Conservation (phyloP, 1,140 invertebrate species). For the Zaprionus africanus region DNA sequence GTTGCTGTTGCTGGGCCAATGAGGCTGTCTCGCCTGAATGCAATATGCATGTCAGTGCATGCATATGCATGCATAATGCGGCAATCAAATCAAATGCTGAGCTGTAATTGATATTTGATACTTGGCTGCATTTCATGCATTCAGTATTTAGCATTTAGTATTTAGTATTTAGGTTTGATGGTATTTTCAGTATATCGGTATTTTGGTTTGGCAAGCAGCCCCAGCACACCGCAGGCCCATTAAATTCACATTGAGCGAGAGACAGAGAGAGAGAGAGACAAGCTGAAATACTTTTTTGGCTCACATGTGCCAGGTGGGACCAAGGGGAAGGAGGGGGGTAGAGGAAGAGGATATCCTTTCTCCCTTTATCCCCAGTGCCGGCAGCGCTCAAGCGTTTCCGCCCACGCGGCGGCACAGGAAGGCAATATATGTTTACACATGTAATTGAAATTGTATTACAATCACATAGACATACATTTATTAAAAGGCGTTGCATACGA, state of each 20-base stretch:
- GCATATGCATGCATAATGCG: constrained; percentile 24
- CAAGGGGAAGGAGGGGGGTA: background rate
- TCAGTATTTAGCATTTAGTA: constrained; percentile 23
- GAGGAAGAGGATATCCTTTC: constrained; percentile 5
- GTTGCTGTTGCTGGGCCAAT: constrained; percentile 23
- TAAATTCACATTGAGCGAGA: constrained; percentile 49
- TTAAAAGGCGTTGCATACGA: constrained; percentile 24
- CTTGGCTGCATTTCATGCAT: constrained; percentile 16
- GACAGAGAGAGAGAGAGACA: background rate
- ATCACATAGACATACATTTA: constrained; percentile 49
- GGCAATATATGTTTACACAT: constrained; percentile 81
- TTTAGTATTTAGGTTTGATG: constrained; percentile 23
- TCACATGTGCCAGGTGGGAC: background rate
- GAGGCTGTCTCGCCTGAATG: constrained; percentile 31
- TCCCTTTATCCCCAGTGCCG: background rate
- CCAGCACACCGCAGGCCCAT: constrained; percentile 22
- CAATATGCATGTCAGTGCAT: constrained; percentile 25
- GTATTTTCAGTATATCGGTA: constrained; percentile 12
- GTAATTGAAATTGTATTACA: constrained; percentile 82
- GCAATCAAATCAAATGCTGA: constrained; percentile 51
- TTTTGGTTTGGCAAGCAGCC: constrained; percentile 15
- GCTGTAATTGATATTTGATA: constrained; percentile 49
- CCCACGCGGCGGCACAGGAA: constrained; percentile 32
- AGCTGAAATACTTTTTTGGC: constrained; percentile 30
- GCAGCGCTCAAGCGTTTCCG: constrained; percentile 2